Evolutionary conservation across 2,797 vertebrate species (phyloP), one percentile per base, ranked within the genome.

Genomic region (Caiman crocodilus): DNA sequence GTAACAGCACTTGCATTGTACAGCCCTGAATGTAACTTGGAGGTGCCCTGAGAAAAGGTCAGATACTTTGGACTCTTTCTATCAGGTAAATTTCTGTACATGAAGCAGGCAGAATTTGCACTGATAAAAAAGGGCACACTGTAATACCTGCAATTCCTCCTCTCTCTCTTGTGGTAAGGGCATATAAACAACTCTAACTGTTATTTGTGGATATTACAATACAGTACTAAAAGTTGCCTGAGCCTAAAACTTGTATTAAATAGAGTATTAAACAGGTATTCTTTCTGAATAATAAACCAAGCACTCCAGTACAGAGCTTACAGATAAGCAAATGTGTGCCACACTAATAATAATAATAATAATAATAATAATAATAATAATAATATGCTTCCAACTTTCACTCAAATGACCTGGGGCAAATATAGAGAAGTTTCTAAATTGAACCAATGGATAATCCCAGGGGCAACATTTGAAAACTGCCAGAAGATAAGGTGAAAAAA

Each of bases 21-120:
- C 17, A 85, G 90, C 55, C 73, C 73, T 81, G 50, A 76, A 76
- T 59, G 25, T 74, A 92, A 93, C 79, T 92, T 42, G n/a, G 93
- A 90, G 89, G 58, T 89, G 87, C 83, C 91, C 92, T 23, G 32
- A 80, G 79, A 96, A 93, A 93, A 93, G 88, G 90, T 91, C 76
- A 94, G 89, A 85, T 96, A 90, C 94, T 96, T 96, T 95, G 96
- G 96, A 96, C 93, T 96, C 87, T 94, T 96, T 91, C 79, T 93
- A 65, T 90, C 89, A 92, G 79, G 86, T 85, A 85, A 92, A 90
- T 85, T 73, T 88, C 94, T 95, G 82, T 82, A 81, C 63, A 84
- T 18, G 74, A 97, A 65, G 76, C 81, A 83, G 80, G 78, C 42
- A 94, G 78, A 64, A 84, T 85, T 92, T 89, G 81, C 78, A 77